Evolutionary conservation across 1,140 invertebrate genomes (phyloP), one percentile per base, ranked within the genome.

Genomic region (Hormaphis cornu): DNA sequence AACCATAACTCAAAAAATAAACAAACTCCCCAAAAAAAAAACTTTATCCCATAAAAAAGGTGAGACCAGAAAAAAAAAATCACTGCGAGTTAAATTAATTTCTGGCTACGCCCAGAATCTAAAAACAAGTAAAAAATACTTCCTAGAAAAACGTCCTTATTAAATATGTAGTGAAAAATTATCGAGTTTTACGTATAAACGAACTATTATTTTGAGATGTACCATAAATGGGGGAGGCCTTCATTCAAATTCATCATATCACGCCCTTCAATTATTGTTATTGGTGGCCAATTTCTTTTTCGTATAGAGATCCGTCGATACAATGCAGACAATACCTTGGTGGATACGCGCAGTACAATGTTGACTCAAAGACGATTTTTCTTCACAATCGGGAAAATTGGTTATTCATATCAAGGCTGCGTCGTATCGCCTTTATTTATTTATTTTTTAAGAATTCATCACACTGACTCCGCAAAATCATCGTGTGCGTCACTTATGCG

Each of bases 231-330:
- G 3, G 22, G 28, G n/a, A 56, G 53, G 22, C 53, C 53, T 56
- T 37, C 33, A 35, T 56, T 37, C 14, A 56, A 33, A 56, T 9
- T 37, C 6, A 37, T 56, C n/a, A 12, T 37, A 56, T 56, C 35
- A 56, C 8, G 59, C 59, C 59, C 59, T 63, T 63, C 59, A 48
- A 63, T 63, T n/a, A n/a, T 63, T 28, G 59, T 48, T 63, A 63
- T 63, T 48, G 59, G 48, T 44, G 9, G 26, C 10, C 28, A 33
- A 48, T 61, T 61, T 44, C 20, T 61, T 61, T 63, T 48, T 22
- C n/a, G 14, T 48, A 44, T n/a, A 30, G 46, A 44, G n/a, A n/a
- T n/a, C n/a, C 40, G 56, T 59, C 5, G 30, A 46, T 30, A 63
- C 42, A 63, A 63, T 63, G 48, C 59, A 22, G 9, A 33, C 33